phyloP scores from a whole-genome alignment of 2,888 invertebrate species.

The Ectemnius cavifrons region DNA sequence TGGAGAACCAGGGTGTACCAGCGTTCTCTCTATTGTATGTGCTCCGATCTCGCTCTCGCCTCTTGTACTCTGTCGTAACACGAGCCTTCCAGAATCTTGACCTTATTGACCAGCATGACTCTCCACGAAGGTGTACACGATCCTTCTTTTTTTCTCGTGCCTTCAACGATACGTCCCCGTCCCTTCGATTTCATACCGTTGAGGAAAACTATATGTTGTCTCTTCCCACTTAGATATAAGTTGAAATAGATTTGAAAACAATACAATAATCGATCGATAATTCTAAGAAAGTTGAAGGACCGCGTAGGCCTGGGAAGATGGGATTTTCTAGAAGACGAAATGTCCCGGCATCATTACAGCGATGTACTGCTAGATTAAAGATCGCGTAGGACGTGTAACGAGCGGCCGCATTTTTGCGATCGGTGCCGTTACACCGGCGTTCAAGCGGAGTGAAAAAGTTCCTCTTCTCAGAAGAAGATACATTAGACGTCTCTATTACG shows the following conservation, averaged over 20 bases:
- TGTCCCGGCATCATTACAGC: conserved; percentile 29
- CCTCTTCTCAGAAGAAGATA: conserved; percentile 21
- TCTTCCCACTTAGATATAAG: too few species aligned
- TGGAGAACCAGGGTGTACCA: conserved; percentile 22
- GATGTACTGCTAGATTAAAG: conserved; percentile 17
- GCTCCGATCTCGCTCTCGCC: conserved; percentile 6
- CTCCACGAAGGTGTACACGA: too few species aligned
- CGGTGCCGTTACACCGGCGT: conserved; percentile 48
- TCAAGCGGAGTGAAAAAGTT: conserved; percentile 44
- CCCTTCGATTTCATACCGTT: background rate
- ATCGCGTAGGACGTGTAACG: conserved; percentile 31
- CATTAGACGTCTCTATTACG: conserved; percentile 42
- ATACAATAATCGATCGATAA: too few species aligned
- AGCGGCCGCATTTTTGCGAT: conserved; percentile 38
- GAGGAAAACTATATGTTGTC: background rate
- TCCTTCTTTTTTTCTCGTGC: conserved; percentile 1
- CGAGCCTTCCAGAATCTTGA: conserved; percentile 14
- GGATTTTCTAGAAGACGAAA: background rate
- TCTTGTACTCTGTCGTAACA: conserved; percentile 23
- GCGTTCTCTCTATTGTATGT: background rate
- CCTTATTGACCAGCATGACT: conserved; percentile 17
- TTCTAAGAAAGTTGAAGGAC: too few species aligned
- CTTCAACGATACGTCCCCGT: background rate
- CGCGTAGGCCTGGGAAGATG: background rate
- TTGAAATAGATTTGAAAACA: too few species aligned